phyloP scores from a whole-genome alignment of 2,797 vertebrate species.

The Sylvilagus floridanus region DNA sequence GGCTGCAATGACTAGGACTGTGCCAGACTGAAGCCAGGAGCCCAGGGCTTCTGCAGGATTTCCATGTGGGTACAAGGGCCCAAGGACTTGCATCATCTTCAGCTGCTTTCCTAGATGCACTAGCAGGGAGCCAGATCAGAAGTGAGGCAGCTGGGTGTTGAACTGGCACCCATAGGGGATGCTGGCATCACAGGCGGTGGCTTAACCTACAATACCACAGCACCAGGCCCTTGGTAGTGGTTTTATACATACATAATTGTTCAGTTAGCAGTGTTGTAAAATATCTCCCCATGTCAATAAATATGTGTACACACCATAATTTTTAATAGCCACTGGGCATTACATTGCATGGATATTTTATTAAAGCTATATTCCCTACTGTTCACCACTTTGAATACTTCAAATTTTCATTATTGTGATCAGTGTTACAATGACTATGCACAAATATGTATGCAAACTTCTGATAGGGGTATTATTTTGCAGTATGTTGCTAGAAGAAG shows the following conservation, averaged over 20 bases:
- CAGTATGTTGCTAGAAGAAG: neutral
- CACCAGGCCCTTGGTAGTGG: neutral
- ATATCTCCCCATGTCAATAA: conserved; percentile 28
- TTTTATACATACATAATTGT: neutral
- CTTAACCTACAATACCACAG: too few relatives aligned
- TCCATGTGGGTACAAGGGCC: too few relatives aligned
- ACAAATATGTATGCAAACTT: conserved; percentile 32
- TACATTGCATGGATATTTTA: conserved; percentile 40
- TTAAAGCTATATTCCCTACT: conserved; percentile 12
- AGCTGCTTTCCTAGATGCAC: too few relatives aligned
- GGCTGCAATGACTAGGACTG: too few relatives aligned
- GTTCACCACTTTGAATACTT: conserved; percentile 24
- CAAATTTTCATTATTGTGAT: conserved; percentile 18
- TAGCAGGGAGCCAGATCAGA: too few relatives aligned
- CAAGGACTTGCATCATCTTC: too few relatives aligned
- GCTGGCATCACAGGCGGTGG: too few relatives aligned
- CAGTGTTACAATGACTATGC: neutral
- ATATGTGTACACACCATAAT: neutral
- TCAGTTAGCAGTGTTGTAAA: neutral
- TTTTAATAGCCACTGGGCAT: conserved; percentile 32
- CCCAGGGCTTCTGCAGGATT: too few relatives aligned
- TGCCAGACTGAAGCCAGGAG: too few relatives aligned
- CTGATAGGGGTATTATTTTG: conserved; percentile 28
- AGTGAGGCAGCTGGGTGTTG: too few relatives aligned
- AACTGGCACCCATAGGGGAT: too few relatives aligned